Conservation (phyloP, 2,113 vertebrate genomes). For the Arvicanthis niloticus region DNA sequence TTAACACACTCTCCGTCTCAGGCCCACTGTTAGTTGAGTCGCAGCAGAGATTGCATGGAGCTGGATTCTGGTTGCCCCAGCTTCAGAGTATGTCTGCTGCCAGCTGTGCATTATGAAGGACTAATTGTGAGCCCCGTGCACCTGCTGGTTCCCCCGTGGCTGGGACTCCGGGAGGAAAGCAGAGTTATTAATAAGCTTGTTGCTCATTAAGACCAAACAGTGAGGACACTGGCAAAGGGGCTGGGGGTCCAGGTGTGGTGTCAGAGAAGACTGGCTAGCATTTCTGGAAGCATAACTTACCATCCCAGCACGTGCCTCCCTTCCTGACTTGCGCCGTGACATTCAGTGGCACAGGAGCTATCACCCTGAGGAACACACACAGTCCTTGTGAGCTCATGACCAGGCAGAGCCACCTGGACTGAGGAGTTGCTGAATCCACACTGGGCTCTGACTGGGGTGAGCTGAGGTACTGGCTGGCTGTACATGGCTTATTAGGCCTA, state of each 20-base stretch:
- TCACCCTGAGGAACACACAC: slow-evolving; percentile 67
- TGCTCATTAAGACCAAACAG: slow-evolving; percentile 88
- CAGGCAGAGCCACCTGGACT: background rate
- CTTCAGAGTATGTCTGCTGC: slow-evolving; percentile 86
- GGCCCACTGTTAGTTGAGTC: slow-evolving; percentile 80
- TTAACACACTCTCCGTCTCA: background rate
- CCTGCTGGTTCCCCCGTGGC: slow-evolving; percentile 88
- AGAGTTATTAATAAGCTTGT: slow-evolving; percentile 89
- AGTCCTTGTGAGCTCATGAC: slow-evolving; percentile 19
- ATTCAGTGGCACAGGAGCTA: slow-evolving; percentile 84
- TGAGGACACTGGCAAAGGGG: slow-evolving; percentile 80
- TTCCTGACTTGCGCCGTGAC: slow-evolving; percentile 81
- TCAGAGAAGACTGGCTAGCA: slow-evolving; percentile 84
- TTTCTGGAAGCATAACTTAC: slow-evolving; percentile 85
- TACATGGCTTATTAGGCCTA: background rate
- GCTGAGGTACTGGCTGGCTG: background rate
- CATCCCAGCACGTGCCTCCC: slow-evolving; percentile 80
- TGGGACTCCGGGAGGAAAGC: slow-evolving; percentile 78
- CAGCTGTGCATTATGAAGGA: slow-evolving; percentile 85
- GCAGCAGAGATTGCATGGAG: slow-evolving; percentile 54
- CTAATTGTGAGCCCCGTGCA: slow-evolving; percentile 89
- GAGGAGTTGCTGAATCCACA: background rate
- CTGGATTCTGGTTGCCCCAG: slow-evolving; percentile 80
- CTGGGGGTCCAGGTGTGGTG: slow-evolving; percentile 84
- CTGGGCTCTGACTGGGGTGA: background rate